Evolutionary conservation across 2,113 vertebrate genomes (phyloP).

Genomic region (Hylia prasina): DNA sequence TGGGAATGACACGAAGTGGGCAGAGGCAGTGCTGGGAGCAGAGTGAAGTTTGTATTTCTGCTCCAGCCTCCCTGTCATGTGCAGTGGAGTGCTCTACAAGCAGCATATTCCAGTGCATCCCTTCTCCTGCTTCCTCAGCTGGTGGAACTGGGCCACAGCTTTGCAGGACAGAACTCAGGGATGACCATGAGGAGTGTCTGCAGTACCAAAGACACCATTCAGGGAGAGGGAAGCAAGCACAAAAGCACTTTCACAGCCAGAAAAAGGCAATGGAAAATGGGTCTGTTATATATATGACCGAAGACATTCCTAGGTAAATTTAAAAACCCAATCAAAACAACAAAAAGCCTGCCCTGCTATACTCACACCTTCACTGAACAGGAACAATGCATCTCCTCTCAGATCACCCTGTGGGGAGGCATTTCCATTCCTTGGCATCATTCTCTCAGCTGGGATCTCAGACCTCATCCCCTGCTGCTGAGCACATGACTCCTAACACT

Average conservation of each 20-base stretch:
- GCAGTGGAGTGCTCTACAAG: background rate
- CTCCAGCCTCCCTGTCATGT: background rate
- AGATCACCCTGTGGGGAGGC: background rate
- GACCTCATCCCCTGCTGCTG: background rate
- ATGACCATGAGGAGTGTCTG: background rate
- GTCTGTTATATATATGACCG: background rate
- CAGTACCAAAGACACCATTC: accelerated
- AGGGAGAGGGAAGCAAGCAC: background rate
- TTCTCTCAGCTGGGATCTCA: background rate
- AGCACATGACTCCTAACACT: background rate
- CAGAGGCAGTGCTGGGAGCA: background rate
- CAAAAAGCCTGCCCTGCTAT: background rate
- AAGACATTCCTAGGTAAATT: background rate
- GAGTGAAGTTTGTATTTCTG: background rate
- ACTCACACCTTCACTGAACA: background rate
- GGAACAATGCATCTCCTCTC: background rate
- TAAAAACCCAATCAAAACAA: background rate
- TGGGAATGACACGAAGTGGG: background rate
- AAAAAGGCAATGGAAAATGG: background rate
- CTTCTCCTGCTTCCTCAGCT: background rate
- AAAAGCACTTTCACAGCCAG: background rate
- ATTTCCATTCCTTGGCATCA: background rate
- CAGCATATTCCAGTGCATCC: background rate
- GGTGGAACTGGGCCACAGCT: background rate
- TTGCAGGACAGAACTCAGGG: background rate